A percentile compares a stretch with the other conserved stretches of the same genome.
Evolutionary conservation across 2,113 vertebrate species (phyloP).

Genomic region (Galbula dea): DNA sequence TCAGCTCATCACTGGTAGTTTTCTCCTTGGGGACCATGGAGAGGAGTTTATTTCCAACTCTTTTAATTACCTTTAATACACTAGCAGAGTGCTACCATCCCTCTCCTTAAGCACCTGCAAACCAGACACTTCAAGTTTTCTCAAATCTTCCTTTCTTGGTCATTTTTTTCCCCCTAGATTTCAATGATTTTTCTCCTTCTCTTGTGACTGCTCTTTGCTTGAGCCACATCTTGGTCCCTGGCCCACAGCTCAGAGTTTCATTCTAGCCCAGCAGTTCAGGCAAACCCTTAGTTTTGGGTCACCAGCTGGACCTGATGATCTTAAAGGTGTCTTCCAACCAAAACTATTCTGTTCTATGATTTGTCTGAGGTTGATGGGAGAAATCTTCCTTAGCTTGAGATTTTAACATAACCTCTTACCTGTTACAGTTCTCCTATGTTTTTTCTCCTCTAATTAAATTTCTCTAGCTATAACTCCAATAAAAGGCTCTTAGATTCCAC

Average conservation of each 20-base stretch:
- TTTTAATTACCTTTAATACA: background rate
- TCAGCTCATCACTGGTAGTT: background rate
- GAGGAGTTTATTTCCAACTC: background rate
- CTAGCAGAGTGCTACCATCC: background rate
- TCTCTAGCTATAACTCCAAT: background rate
- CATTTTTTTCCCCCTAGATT: background rate
- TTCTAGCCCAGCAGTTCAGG: background rate
- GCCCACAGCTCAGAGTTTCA: background rate
- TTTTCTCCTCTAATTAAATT: background rate
- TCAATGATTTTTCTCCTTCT: fast-evolving
- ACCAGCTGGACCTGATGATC: background rate
- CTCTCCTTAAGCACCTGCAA: background rate
- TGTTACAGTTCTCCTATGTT: background rate
- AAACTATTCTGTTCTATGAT: background rate
- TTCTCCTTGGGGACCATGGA: background rate
- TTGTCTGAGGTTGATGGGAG: background rate
- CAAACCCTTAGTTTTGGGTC: background rate
- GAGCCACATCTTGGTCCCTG: background rate
- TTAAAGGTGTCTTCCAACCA: background rate
- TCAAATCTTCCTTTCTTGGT: background rate
- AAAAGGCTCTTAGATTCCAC: background rate
- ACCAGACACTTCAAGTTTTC: background rate
- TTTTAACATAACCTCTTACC: background rate
- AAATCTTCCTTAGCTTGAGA: background rate
- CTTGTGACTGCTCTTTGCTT: background rate